Percentiles rank a stretch among this genome's conserved stretches.
Conservation (phyloP, 2,113 vertebrate genomes). For the Atlantisia rogersi region DNA sequence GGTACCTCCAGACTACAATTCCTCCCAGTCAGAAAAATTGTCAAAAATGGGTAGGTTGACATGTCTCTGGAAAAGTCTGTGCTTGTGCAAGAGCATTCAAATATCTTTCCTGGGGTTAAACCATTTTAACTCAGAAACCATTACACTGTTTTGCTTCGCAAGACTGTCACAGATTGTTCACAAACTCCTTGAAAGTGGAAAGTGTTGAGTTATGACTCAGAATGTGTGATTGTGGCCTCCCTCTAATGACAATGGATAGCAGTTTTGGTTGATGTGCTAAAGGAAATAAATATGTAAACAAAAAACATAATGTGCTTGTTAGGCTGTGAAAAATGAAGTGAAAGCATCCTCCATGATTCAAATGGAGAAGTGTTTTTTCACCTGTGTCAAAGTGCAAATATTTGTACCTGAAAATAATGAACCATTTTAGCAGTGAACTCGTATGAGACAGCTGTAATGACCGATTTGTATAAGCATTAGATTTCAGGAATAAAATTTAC, state of each 20-base stretch:
- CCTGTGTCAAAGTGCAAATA: neutral
- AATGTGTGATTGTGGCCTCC: neutral
- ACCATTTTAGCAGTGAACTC: neutral
- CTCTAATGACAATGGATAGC: neutral
- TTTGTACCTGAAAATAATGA: neutral
- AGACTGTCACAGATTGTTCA: neutral
- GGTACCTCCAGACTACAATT: neutral
- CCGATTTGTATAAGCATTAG: neutral
- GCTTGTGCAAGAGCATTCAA: neutral
- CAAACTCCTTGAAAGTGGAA: constrained; percentile 33
- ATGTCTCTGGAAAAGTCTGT: neutral
- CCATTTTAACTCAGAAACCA: constrained; percentile 22
- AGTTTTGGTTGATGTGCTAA: neutral
- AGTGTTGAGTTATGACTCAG: constrained; percentile 19
- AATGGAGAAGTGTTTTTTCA: neutral
- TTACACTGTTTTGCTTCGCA: neutral
- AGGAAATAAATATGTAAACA: neutral
- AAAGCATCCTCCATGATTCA: neutral
- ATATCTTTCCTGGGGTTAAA: constrained; percentile 15
- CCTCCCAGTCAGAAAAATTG: neutral
- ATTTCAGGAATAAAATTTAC: neutral
- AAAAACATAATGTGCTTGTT: neutral
- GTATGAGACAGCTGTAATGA: neutral
- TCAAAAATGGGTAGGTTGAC: neutral
- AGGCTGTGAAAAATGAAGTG: neutral